Evolutionary conservation across 2,113 vertebrate genomes (phyloP), one percentile per base, ranked within the genome.

Genomic region (Indri indri): DNA sequence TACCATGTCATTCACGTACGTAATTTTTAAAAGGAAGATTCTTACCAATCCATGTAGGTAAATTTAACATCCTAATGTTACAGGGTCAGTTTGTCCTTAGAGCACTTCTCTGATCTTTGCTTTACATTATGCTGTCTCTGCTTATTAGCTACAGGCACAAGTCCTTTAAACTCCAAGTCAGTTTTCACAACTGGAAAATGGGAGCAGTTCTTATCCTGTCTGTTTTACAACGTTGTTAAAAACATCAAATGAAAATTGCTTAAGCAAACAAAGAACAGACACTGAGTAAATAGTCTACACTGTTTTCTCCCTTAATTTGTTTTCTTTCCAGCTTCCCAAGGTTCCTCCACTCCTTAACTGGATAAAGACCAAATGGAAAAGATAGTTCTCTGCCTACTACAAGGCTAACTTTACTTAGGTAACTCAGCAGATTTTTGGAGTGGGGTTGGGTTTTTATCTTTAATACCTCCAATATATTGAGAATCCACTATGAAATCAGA

Each of bases 401-500:
- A 54, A 96, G 45, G 42, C 37, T 84, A 95, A 81, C 18, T n/a
- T 52, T 9, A 37, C 52, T 52, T 7, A 37, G 32, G 66, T 70
- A 74, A 57, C 18, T 10, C 18, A 17, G 45, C 13, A 76, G 42
- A 91, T 52, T 79, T 65, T 5, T 1, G n/a, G 12, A 25, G 12
- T 40, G 17, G 8, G 18, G 52, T 10, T 63, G 8, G 8, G 63
- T 81, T 84, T 86, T 3, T 45, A 90, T 52, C 73, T 83, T 90
- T 65, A 95, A 18, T 95, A 30, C 12, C 57, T 91, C 42, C 11
- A 83, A 70, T 59, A 95, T 54, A 88, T 20, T 93, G 59, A 95
- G 79, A 91, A 83, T 30, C 32, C 23, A 91, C n/a, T 52, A 57
- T n/a, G 68, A 88, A 89, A 45, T 89, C 59, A 66, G 23, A 73